Conservation (phyloP, 2,888 invertebrate species). For the Physocephala rufipes region DNA sequence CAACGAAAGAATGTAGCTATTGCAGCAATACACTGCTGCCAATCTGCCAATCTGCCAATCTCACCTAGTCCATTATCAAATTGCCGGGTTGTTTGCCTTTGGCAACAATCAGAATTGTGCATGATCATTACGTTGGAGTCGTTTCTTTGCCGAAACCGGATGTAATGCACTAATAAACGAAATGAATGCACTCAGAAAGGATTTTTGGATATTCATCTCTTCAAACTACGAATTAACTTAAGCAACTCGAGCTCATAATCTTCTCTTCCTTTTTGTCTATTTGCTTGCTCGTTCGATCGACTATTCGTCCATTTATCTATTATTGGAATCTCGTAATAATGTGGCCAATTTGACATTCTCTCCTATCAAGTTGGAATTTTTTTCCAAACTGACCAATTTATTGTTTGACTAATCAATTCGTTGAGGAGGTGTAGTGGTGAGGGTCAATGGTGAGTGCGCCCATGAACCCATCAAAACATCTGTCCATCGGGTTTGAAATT, state of each 20-base stretch:
- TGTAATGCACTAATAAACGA: constrained; percentile 23
- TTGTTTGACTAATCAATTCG: constrained; percentile 47
- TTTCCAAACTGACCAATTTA: constrained; percentile 45
- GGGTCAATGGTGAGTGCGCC: no score
- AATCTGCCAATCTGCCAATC: background rate
- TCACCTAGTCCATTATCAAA: constrained; percentile 7
- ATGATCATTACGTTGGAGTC: constrained; percentile 33
- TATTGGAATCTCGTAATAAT: constrained; percentile 15
- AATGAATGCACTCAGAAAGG: no score
- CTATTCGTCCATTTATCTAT: constrained; percentile 2
- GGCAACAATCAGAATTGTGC: background rate
- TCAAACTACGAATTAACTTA: no score
- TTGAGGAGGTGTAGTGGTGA: no score
- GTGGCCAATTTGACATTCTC: constrained; percentile 16
- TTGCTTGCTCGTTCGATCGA: constrained; percentile 9
- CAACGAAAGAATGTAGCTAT: constrained; percentile 6
- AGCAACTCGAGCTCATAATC: no score
- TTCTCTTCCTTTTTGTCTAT: no score
- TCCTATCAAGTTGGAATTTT: constrained; percentile 37
- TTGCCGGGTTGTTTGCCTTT: background rate
- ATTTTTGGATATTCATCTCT: no score
- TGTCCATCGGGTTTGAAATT: no score
- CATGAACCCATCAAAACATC: no score
- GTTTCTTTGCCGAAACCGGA: constrained; percentile 40
- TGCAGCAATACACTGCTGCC: background rate